Percentiles rank a stretch among this genome's conserved stretches.
Conservation (phyloP, 1,140 invertebrate species). For the Hesperophylax magnus region DNA sequence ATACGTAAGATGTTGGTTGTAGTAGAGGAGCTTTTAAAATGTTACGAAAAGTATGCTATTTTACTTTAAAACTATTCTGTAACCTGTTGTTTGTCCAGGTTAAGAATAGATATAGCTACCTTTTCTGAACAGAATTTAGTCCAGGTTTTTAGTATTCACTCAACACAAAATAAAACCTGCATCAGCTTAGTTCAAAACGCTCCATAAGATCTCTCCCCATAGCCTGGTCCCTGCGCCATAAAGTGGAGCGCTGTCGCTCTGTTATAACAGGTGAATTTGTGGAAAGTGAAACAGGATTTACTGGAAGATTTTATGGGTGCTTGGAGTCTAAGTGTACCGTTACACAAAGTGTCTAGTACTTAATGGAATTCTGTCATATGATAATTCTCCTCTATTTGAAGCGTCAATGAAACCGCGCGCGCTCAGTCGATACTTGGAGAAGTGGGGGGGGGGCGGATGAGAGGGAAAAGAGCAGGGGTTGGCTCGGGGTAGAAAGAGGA, state of each 20-base stretch:
- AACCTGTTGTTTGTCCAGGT: too few species aligned
- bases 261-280: constrained; percentile 23
- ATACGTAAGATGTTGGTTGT: too few species aligned
- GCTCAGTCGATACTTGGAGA: constrained; percentile 49
- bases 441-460: not conserved
- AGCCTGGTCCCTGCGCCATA: constrained; percentile 18
- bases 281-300: constrained; percentile 25
- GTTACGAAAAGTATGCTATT: too few species aligned
- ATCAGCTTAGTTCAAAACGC: constrained; percentile 25
- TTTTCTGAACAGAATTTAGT: not conserved
- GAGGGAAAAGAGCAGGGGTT: not conserved
- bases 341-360: constrained; percentile 24
- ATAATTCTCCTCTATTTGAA: constrained; percentile 45
- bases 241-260: not conserved
- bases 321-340: not conserved
- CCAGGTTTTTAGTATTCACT: constrained; percentile 31
- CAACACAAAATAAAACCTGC: constrained; percentile 32
- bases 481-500: not conserved
- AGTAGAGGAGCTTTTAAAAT: too few species aligned
- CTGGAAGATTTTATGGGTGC: not conserved
- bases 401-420: constrained; percentile 45
- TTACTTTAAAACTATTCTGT: too few species aligned
- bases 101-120: too few species aligned
- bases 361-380: constrained; percentile 32
- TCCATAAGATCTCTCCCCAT: not conserved